These are phyloP conservation scores for Tricholauxania praeusta DNA, from an alignment of 2,888 invertebrate species.

Conservation along the genomic window DNA sequence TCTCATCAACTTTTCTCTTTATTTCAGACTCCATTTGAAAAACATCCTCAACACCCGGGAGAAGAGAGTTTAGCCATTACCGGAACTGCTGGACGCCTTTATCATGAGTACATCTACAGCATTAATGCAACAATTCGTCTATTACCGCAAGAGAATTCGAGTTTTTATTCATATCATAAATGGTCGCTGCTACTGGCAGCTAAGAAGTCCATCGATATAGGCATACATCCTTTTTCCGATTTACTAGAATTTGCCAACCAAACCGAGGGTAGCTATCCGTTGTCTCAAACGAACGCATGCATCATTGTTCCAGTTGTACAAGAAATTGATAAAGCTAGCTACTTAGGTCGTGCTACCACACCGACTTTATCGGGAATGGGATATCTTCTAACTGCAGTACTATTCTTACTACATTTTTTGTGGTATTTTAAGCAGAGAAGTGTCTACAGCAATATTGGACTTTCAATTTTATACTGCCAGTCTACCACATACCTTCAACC, in stretches of 20 bases:
- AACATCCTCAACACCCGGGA: background rate
- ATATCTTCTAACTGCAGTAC: constrained; percentile 36
- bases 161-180: constrained; percentile 33
- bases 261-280: too few relatives aligned
- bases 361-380: constrained; percentile 33
- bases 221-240: background rate
- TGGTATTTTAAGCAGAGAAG: constrained; percentile 39
- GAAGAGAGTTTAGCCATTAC: constrained; percentile 11
- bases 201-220: constrained; percentile 40
- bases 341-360: constrained; percentile 41
- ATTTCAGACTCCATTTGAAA: background rate
- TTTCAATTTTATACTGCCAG: constrained; percentile 33
- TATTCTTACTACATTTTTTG: constrained; percentile 39
- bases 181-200: constrained; percentile 30
- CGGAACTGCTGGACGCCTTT: constrained; percentile 31
- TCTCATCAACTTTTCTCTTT: background rate
- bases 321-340: constrained; percentile 44
- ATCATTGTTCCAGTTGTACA: constrained; percentile 45
- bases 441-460: constrained; percentile 16
- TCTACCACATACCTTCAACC: constrained; percentile 26
- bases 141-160: background rate
- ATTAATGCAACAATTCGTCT: constrained; percentile 34
- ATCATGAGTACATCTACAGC: constrained; percentile 31
- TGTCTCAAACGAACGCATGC: too few relatives aligned
- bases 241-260: too few relatives aligned